Evolutionary conservation across 2,888 invertebrate genomes (phyloP).

Genomic region (Nymphalis polychloros): DNA sequence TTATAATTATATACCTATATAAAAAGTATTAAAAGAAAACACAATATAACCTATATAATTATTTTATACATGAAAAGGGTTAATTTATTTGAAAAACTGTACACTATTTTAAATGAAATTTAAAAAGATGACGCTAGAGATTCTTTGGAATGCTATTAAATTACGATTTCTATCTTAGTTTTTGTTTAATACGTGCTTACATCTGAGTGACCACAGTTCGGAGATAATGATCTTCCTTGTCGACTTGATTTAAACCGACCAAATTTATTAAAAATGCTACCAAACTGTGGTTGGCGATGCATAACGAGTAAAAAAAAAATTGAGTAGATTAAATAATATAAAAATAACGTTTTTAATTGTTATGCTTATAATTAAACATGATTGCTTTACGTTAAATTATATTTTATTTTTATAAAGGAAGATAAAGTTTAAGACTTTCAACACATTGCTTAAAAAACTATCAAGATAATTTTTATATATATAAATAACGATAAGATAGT

Average conservation of each 20-base stretch:
- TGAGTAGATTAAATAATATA: constrained; percentile 7
- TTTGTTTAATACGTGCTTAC: constrained; percentile 36
- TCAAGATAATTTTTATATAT: too few species aligned
- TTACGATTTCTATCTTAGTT: constrained; percentile 35
- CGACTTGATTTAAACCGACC: constrained; percentile 34
- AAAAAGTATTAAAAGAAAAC: background rate
- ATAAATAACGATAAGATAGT: too few species aligned
- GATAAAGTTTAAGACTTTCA: too few species aligned
- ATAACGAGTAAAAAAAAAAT: constrained; percentile 25
- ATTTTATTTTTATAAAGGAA: background rate
- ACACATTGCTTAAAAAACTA: too few species aligned
- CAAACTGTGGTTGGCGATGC: constrained; percentile 36
- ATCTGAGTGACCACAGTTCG: constrained; percentile 32
- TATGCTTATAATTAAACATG: background rate
- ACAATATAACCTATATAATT: constrained; percentile 5
- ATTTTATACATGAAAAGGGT: background rate
- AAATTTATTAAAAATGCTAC: constrained; percentile 31
- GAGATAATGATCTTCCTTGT: constrained; percentile 34
- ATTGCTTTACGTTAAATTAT: background rate
- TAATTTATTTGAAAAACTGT: background rate
- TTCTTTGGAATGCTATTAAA: constrained; percentile 31
- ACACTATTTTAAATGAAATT: constrained; percentile 5
- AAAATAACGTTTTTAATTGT: constrained; percentile 8
- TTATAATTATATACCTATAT: too few species aligned
- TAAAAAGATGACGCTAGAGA: constrained; percentile 17